phyloP scores from a whole-genome alignment of 2,888 invertebrate species.

The Sycophila texana region DNA sequence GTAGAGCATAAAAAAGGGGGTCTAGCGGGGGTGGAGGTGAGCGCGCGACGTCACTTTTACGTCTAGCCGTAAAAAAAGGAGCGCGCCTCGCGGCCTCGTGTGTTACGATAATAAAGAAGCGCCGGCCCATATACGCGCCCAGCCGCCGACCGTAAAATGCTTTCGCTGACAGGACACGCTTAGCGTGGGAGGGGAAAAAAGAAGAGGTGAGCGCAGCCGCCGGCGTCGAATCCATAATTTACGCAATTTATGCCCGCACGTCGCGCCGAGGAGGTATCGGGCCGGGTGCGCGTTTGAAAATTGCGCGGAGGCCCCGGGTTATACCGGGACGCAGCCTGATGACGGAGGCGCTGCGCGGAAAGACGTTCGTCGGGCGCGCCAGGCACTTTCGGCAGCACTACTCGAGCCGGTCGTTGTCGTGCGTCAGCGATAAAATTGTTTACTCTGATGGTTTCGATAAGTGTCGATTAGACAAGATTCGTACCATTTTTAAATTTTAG shows the following conservation, averaged over 20 bases:
- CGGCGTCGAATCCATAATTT: conserved; percentile 63
- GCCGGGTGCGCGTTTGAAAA: neutral
- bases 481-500: no score
- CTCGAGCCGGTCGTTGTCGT: no score
- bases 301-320: neutral
- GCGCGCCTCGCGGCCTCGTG: conserved; percentile 53
- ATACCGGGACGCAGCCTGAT: neutral
- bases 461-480: no score
- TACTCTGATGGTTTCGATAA: no score
- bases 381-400: no score
- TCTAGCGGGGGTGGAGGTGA: neutral
- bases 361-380: conserved; percentile 19
- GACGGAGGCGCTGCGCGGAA: neutral
- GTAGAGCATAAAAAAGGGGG: conserved; percentile 13
- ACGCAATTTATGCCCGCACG: conserved; percentile 62
- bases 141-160: conserved; percentile 67
- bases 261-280: neutral
- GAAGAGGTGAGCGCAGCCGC: conserved; percentile 38
- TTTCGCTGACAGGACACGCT: conserved; percentile 69
- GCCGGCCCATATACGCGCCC: conserved; percentile 54
- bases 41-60: conserved; percentile 43
- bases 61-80: conserved; percentile 47
- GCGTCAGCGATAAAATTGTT: no score
- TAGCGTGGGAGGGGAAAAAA: conserved; percentile 61
- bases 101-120: conserved; percentile 69